phyloP scores from a whole-genome alignment of 1,140 invertebrate species.

The Hycleus phaleratus region DNA sequence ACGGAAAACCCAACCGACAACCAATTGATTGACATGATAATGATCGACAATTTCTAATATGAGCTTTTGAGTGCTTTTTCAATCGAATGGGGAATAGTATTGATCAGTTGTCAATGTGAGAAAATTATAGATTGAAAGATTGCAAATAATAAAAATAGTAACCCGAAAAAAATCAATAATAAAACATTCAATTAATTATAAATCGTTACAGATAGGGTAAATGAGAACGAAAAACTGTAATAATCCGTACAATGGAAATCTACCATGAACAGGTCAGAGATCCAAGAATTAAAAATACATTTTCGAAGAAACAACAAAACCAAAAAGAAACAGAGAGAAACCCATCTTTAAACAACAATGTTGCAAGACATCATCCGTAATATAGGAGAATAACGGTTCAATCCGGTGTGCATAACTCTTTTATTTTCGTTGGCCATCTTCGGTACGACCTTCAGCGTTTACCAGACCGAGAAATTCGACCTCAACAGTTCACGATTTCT shows the following conservation, averaged over 20 bases:
- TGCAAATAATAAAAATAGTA: not conserved
- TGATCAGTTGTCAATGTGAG: slow-evolving; percentile 9
- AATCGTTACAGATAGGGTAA: too few relatives aligned
- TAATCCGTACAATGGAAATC: too few relatives aligned
- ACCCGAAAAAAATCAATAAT: too few relatives aligned
- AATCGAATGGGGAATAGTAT: slow-evolving; percentile 8
- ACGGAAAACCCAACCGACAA: slow-evolving; percentile 7
- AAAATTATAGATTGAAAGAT: slow-evolving; percentile 12
- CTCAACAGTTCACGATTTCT: slow-evolving; percentile 23
- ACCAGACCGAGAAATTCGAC: slow-evolving; percentile 36
- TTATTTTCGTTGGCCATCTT: slow-evolving; percentile 28
- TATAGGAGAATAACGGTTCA: slow-evolving; percentile 20
- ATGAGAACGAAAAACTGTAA: too few relatives aligned
- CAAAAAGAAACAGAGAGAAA: not conserved
- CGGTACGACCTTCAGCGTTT: slow-evolving; percentile 30
- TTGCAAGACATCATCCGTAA: slow-evolving; percentile 14
- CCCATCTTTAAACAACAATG: not conserved
- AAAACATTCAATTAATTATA: too few relatives aligned
- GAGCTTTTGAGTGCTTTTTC: slow-evolving; percentile 14
- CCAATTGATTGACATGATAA: slow-evolving; percentile 15
- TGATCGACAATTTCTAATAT: slow-evolving; percentile 15
- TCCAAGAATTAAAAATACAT: too few relatives aligned
- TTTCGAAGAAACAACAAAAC: too few relatives aligned
- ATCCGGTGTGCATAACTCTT: slow-evolving; percentile 6
- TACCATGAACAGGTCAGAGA: too few relatives aligned